phyloP scores from a whole-genome alignment of 2,113 vertebrate genomes.

The Sander lucioperca region DNA sequence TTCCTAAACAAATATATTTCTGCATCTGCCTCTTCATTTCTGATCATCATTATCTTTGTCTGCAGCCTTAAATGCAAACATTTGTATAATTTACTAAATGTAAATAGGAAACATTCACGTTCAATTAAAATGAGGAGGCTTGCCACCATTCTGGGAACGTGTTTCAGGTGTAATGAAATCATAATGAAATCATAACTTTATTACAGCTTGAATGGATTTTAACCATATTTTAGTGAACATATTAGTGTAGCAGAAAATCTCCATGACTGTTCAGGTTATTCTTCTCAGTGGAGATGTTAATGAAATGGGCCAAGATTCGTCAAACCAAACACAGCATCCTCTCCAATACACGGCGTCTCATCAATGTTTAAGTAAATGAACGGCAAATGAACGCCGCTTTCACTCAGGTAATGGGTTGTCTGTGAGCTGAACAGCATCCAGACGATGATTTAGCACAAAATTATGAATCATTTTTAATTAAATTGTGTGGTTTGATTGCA shows the following conservation, averaged over 20 bases:
- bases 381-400: not conserved
- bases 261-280: not conserved
- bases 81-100: conserved; percentile 14
- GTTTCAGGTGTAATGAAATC: conserved; percentile 13
- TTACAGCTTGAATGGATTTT: conserved; percentile 39
- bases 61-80: conserved; percentile 11
- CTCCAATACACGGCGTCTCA: not conserved
- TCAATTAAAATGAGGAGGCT: conserved; percentile 30
- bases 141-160: conserved; percentile 5
- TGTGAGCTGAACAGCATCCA: conserved; percentile 1
- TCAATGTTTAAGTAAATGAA: not conserved
- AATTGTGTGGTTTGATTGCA: not conserved
- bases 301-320: not conserved
- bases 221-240: conserved; percentile 22
- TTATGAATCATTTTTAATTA: not conserved
- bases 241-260: conserved; percentile 9
- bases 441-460: conserved; percentile 6
- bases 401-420: conserved; percentile 3
- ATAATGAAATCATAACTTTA: conserved; percentile 45
- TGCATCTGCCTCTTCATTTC: conserved; percentile 11
- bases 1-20: not conserved
- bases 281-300: not conserved
- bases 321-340: conserved; percentile 1
- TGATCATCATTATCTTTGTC: not conserved
- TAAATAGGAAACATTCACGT: conserved; percentile 24